Conservation (phyloP, 2,113 vertebrate species). For the Pomatostomus ruficeps region DNA sequence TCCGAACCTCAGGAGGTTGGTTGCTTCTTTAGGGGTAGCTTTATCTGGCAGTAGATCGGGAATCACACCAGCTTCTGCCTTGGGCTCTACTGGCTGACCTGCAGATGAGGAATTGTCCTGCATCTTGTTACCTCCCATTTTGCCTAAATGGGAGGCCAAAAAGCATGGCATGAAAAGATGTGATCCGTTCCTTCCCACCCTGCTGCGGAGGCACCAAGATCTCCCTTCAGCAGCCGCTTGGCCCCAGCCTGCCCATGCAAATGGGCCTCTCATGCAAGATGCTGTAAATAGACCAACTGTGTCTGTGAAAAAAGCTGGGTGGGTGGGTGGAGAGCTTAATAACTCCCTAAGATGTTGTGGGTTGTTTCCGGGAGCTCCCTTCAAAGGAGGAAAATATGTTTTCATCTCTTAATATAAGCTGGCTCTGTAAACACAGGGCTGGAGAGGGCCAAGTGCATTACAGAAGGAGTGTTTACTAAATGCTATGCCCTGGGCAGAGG, state of each 20-base stretch:
- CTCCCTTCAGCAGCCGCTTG: accelerated
- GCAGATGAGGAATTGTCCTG: neutral
- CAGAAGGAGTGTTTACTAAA: neutral
- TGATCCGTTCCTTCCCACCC: neutral
- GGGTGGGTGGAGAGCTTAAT: slow-evolving; percentile 5
- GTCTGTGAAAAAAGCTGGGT: neutral
- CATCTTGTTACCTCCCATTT: neutral
- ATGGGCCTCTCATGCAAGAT: neutral
- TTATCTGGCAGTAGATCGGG: neutral
- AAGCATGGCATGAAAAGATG: neutral
- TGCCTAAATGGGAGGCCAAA: neutral
- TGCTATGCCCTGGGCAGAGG: neutral
- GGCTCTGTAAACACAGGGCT: neutral
- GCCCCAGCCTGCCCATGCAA: neutral
- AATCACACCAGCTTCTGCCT: neutral
- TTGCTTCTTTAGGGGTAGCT: neutral
- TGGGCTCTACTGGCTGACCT: neutral
- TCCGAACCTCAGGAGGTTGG: neutral
- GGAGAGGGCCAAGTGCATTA: neutral
- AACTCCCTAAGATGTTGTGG: neutral
- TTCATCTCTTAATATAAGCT: slow-evolving; percentile 27
- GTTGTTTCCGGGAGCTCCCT: slow-evolving; percentile 25
- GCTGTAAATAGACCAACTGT: neutral
- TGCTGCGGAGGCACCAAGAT: neutral
- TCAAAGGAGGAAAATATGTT: slow-evolving; percentile 31